Conservation (phyloP, 2,113 vertebrate genomes). For the Paedocypris sp. region DNA sequence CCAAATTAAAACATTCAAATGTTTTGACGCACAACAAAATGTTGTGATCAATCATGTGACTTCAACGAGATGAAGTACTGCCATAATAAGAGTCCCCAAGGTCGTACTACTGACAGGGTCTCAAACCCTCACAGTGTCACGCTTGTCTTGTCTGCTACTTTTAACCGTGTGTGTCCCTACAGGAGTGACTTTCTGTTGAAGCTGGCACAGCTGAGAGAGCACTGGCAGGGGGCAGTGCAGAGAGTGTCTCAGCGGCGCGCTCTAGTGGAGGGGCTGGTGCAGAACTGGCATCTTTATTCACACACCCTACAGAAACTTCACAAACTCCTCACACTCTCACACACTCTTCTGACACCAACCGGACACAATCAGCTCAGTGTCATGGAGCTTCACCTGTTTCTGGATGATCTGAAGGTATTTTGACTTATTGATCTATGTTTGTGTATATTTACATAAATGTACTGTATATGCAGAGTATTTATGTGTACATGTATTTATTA, state of each 20-base stretch:
- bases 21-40: too few species aligned
- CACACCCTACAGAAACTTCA: slow-evolving; percentile 58
- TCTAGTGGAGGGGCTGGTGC: slow-evolving; percentile 58
- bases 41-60: too few species aligned
- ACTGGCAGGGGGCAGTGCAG: slow-evolving; percentile 69
- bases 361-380: slow-evolving; percentile 59
- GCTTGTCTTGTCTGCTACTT: too few species aligned
- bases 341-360: slow-evolving; percentile 52
- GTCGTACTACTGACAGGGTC: too few species aligned
- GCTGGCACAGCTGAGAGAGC: slow-evolving; percentile 66
- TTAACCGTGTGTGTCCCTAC: not conserved
- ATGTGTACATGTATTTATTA: too few species aligned
- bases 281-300: slow-evolving; percentile 69
- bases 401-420: slow-evolving; percentile 70
- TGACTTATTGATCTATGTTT: too few species aligned
- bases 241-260: slow-evolving; percentile 62
- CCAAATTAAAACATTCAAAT: too few species aligned
- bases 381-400: slow-evolving; percentile 55
- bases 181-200: slow-evolving; percentile 78
- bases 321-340: slow-evolving; percentile 57
- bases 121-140: too few species aligned
- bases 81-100: too few species aligned
- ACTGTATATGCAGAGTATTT: too few species aligned
- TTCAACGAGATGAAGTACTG: too few species aligned
- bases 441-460: too few species aligned